Base-by-base conservation (phyloP, 2,888 invertebrate species). In the Nysson spinosus region DNA sequence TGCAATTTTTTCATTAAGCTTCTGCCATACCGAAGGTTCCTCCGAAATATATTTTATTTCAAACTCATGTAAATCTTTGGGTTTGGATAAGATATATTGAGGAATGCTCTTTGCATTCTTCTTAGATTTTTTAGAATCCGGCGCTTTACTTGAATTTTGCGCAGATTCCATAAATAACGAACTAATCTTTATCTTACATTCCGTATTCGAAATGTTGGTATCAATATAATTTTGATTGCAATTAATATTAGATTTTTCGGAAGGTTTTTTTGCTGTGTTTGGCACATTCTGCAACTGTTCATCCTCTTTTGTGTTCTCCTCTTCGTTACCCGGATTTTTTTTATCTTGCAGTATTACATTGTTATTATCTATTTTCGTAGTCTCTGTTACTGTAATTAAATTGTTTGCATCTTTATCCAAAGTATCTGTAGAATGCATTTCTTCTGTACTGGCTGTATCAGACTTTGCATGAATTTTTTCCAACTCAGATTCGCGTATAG, bases 391-490 rank as follows among this genome's bases (percentile, higher is more conserved):
- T 4, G 66, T 30, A 24, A 61, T 50, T 16, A 12, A 26, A 12
- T 68, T 63, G 54, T 75, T 63, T 32, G 49, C 37, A 50, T 44
- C 55, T 17, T 68, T 54, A n/a, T 69, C 43, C 9, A 56, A 14
- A 30, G 14, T 39, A 57, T 49, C 54, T 22, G 74, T 61, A 32
- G 55, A 24, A 30, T 52, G 56, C 9, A 56, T 39, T 9, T 58
- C 30, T 24, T 26, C 51, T 14, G 40, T 42, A 1, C 55, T 16
- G 40, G 0, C 9, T 12, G 2, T 11, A n/a, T 68, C 30, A 4
- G 57, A 43, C 11, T 20, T 62, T 14, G 76, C 73, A 47, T 46
- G 51, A n/a, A 86, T 20, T 72, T 72, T 82, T 14, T 86, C 83
- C 67, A 83, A 85, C 2, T 9, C n/a, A 19, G 56, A 37, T 43